Evolutionary conservation across 2,113 vertebrate genomes (phyloP).

Genomic region (Pelecanoides urinatrix): DNA sequence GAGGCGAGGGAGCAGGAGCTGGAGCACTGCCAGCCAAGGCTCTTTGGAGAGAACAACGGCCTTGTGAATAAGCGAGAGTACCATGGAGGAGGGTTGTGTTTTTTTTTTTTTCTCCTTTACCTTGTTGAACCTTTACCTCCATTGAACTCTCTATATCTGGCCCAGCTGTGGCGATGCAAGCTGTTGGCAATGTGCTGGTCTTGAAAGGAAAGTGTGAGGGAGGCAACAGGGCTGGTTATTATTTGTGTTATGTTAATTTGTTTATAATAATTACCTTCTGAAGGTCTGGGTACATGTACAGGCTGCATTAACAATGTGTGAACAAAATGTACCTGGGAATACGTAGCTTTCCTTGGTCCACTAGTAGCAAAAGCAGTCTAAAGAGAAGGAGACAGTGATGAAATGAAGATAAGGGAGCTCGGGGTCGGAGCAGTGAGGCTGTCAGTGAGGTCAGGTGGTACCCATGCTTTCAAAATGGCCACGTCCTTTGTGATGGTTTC

Average conservation of each 20-base stretch:
- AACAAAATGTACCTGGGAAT: neutral
- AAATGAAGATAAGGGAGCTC: neutral
- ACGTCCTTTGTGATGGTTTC: neutral
- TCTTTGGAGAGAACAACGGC: neutral
- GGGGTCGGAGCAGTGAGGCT: neutral
- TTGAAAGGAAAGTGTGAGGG: neutral
- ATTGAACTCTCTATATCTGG: neutral
- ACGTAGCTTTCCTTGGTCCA: neutral
- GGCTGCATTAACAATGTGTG: neutral
- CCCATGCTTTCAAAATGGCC: neutral
- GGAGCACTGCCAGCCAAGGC: neutral
- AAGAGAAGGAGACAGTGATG: neutral
- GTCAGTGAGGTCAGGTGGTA: neutral
- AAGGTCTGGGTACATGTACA: neutral
- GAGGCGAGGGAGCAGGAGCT: fast-evolving
- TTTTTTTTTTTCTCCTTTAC: neutral
- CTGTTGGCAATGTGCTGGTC: neutral
- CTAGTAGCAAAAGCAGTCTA: neutral
- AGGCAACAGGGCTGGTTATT: neutral
- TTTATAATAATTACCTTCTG: neutral
- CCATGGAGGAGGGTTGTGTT: neutral
- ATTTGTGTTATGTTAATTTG: neutral
- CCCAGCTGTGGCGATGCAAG: neutral
- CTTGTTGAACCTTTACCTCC: neutral
- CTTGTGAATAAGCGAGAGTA: neutral